Percentiles rank a stretch among this genome's conserved stretches.
Conservation (phyloP, 2,113 vertebrate species). For the Suricata suricatta region DNA sequence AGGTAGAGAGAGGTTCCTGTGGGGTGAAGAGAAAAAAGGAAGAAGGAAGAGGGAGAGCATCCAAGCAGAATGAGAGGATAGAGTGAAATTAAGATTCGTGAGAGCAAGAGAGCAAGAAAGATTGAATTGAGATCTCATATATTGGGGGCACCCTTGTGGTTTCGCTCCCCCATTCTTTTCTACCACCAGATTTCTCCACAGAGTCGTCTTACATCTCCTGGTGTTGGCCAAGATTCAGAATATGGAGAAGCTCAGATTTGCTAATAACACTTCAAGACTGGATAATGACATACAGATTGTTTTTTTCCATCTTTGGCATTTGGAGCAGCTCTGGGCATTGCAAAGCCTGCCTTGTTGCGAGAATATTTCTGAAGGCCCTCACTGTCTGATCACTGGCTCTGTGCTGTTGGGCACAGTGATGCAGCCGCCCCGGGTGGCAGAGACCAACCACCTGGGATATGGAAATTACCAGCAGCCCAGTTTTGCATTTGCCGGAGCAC, state of each 20-base stretch:
- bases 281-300: not conserved
- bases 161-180: not conserved
- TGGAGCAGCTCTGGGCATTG: constrained; percentile 33
- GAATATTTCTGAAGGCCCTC: constrained; percentile 45
- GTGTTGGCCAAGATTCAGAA: not conserved
- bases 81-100: not conserved
- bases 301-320: constrained; percentile 51
- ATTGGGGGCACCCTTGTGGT: too few relatives aligned
- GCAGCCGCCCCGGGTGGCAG: not conserved
- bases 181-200: not conserved
- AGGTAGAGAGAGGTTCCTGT: accelerated
- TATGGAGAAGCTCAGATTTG: not conserved
- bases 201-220: not conserved
- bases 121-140: not conserved
- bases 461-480: not conserved
- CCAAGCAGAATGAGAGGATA: not conserved
- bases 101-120: not conserved
- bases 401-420: constrained; percentile 17
- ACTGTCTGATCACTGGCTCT: not conserved
- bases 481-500: constrained; percentile 54
- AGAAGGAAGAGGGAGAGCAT: not conserved
- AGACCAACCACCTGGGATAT: not conserved
- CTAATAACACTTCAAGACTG: not conserved
- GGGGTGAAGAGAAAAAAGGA: not conserved
- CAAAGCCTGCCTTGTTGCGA: constrained; percentile 34